These are phyloP conservation scores for Peromyscus polionotus DNA, from an alignment of 2,113 vertebrate species.

Conservation along the genomic window DNA sequence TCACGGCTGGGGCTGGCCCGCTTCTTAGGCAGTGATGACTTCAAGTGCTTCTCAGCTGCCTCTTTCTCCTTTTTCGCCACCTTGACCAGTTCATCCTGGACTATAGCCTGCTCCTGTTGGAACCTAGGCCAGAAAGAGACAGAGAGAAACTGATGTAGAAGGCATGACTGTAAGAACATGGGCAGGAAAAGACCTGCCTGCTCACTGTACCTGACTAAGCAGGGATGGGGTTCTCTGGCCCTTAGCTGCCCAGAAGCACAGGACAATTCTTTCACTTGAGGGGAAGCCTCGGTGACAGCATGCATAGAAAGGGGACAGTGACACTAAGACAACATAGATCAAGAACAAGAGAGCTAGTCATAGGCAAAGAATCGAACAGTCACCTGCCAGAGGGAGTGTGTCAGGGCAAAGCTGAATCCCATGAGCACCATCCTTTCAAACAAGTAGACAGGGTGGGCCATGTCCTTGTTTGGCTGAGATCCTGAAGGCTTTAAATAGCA, in stretches of 20 bases:
- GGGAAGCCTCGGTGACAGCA: background rate
- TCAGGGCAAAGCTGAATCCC: no score
- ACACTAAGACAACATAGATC: background rate
- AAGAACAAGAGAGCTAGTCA: background rate
- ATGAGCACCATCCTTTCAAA: background rate
- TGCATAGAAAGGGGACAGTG: background rate
- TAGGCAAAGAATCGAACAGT: background rate
- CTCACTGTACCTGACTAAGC: background rate
- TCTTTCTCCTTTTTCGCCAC: constrained; percentile 90
- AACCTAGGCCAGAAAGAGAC: constrained; percentile 86
- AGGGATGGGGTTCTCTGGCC: background rate
- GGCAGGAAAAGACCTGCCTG: background rate
- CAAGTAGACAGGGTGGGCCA: background rate
- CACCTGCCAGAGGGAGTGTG: background rate
- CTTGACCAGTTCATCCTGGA: constrained; percentile 91
- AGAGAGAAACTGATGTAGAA: constrained; percentile 2
- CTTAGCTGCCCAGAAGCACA: background rate
- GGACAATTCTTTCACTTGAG: background rate
- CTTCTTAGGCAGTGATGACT: constrained; percentile 81
- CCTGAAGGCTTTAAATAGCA: background rate
- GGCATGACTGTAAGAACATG: constrained; percentile 20
- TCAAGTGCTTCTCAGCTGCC: constrained; percentile 84
- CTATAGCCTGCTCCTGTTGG: constrained; percentile 90
- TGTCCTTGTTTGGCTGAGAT: background rate
- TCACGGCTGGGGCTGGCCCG: constrained; percentile 84